Evolutionary conservation across 2,797 vertebrate species (phyloP).

Genomic region (Moxostoma hubbsi): DNA sequence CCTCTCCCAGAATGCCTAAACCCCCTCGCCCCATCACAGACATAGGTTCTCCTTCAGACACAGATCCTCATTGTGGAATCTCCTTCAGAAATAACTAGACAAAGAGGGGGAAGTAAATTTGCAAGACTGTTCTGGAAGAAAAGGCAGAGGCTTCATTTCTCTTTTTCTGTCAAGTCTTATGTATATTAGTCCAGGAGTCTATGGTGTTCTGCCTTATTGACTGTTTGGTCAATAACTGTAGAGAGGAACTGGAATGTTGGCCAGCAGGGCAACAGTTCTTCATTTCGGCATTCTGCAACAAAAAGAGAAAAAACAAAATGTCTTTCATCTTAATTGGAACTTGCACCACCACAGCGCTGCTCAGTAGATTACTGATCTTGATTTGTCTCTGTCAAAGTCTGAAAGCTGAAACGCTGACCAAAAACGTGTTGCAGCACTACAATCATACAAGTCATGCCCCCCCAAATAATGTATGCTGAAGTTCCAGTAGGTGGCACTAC

Average conservation of each 20-base stretch:
- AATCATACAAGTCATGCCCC: background rate
- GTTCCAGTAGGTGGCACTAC: conserved; percentile 60
- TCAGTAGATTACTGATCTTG: no score
- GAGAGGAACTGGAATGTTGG: conserved; percentile 91
- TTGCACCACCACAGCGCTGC: background rate
- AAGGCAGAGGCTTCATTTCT: conserved; percentile 73
- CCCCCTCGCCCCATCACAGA: conserved; percentile 71
- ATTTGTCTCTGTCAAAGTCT: no score
- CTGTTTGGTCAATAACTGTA: conserved; percentile 67
- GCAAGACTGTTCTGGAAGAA: conserved; percentile 68
- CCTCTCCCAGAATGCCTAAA: conserved; percentile 43
- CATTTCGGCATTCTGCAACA: conserved; percentile 87
- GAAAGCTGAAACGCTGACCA: background rate
- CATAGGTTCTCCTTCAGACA: conserved; percentile 77
- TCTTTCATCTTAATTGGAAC: background rate
- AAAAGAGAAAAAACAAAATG: conserved; percentile 27
- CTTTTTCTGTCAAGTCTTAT: conserved; percentile 64
- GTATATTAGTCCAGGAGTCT: conserved; percentile 60
- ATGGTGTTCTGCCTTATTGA: conserved; percentile 70
- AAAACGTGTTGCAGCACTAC: background rate
- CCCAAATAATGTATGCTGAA: background rate
- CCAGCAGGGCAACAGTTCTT: conserved; percentile 95
- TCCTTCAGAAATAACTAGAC: conserved; percentile 71
- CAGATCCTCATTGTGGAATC: conserved; percentile 17
- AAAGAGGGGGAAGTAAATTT: conserved; percentile 48